phyloP scores from a whole-genome alignment of 2,888 invertebrate genomes.

The Rhodophaea formosa region DNA sequence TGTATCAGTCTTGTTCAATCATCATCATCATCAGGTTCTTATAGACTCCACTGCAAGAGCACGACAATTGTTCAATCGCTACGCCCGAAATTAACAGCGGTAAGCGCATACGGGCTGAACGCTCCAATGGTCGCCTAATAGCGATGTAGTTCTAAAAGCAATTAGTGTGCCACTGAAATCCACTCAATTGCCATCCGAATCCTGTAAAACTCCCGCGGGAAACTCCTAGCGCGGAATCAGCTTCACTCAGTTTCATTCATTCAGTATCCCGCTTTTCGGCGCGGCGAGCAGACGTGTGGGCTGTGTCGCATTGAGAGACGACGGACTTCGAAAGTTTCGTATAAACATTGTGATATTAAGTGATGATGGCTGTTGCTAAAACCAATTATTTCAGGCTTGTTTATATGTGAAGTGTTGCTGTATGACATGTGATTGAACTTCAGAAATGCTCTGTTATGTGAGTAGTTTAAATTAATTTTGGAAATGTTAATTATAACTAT shows the following conservation, averaged over 20 bases:
- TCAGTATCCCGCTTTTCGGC: background rate
- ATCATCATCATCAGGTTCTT: no score
- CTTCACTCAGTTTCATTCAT: background rate
- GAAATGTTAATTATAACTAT: no score
- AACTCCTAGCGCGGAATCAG: background rate
- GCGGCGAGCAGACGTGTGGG: constrained; percentile 1
- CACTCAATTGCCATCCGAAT: constrained; percentile 3
- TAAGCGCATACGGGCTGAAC: constrained; percentile 4
- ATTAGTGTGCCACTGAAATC: constrained; percentile 12
- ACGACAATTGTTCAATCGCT: no score
- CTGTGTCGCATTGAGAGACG: background rate
- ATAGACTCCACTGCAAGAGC: no score
- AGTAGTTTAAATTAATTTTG: constrained; percentile 39
- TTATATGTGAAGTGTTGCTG: constrained; percentile 13
- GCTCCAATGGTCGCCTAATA: constrained; percentile 1
- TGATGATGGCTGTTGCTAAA: constrained; percentile 17
- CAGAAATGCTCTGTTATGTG: constrained; percentile 73
- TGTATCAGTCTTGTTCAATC: no score
- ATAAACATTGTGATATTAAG: background rate
- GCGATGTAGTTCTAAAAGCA: constrained; percentile 8
- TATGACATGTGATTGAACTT: constrained; percentile 39
- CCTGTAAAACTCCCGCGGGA: constrained; percentile 11
- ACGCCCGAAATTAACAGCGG: constrained; percentile 2
- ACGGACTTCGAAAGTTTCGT: background rate
- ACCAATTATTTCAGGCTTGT: constrained; percentile 18